Percentiles rank a stretch among this genome's conserved stretches.
phyloP scores from a whole-genome alignment of 1,140 invertebrate species.

The Drosophila nigrodunni region DNA sequence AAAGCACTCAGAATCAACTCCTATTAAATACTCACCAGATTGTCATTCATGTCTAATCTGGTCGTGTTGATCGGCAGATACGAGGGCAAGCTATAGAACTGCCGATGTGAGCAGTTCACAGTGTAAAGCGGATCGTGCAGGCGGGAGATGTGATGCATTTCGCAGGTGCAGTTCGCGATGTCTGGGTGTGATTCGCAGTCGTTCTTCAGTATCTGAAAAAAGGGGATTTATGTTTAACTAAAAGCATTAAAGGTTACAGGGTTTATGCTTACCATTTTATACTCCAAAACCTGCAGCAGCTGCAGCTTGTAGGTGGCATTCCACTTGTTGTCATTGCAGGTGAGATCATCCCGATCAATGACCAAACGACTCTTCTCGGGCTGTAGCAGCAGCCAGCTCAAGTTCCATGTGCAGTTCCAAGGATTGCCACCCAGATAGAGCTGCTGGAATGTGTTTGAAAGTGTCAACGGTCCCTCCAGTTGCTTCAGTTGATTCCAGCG shows the following conservation, averaged over 20 bases:
- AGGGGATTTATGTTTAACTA: too few species aligned
- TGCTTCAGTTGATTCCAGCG: slow-evolving; percentile 85
- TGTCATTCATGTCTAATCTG: slow-evolving; percentile 70
- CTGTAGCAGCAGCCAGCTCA: slow-evolving; percentile 86
- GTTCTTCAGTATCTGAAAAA: slow-evolving; percentile 53
- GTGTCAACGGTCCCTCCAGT: slow-evolving; percentile 78
- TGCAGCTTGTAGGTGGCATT: slow-evolving; percentile 80
- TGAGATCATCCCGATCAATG: slow-evolving; percentile 85
- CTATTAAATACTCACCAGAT: slow-evolving; percentile 53
- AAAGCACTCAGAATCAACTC: too few species aligned
- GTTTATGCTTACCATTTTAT: slow-evolving; percentile 85
- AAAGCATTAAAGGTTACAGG: neutral
- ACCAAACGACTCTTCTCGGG: slow-evolving; percentile 84
- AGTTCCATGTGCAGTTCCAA: slow-evolving; percentile 86
- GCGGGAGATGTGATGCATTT: slow-evolving; percentile 76
- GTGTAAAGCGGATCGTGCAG: slow-evolving; percentile 86
- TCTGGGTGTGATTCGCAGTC: slow-evolving; percentile 70
- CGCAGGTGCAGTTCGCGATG: slow-evolving; percentile 71
- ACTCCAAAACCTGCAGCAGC: slow-evolving; percentile 86
- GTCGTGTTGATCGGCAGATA: slow-evolving; percentile 80
- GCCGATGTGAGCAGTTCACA: slow-evolving; percentile 76
- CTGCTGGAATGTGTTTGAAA: slow-evolving; percentile 76
- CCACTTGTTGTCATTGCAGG: slow-evolving; percentile 85
- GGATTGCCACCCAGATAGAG: slow-evolving; percentile 86
- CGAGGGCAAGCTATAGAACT: slow-evolving; percentile 60